Evolutionary conservation across 1,140 invertebrate species (phyloP).

Genomic region (Alviniconcha marisindica): DNA sequence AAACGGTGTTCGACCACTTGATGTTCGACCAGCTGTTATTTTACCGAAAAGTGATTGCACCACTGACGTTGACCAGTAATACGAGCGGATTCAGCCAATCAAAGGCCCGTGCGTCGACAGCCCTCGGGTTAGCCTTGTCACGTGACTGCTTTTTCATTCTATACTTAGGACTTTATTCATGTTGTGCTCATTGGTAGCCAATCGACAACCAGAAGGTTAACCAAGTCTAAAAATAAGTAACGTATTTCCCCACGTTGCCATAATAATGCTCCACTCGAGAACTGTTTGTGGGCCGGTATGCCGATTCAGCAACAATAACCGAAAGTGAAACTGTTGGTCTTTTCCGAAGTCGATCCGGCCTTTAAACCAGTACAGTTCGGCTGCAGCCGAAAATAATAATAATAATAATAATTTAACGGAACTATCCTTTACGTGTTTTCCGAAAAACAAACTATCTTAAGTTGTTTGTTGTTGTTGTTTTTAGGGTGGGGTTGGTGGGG

Average conservation of each 20-base stretch:
- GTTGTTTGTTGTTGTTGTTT: too few species aligned
- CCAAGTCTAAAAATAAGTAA: background rate
- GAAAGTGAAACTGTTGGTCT: background rate
- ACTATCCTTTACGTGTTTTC: too few species aligned
- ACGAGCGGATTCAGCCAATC: background rate
- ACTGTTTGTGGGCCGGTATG: too few species aligned
- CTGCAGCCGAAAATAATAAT: background rate
- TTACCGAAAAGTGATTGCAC: background rate
- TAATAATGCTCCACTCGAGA: too few species aligned
- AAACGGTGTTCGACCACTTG: background rate
- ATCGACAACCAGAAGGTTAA: slow-evolving; percentile 2
- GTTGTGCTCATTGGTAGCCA: background rate
- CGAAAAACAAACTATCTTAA: too few species aligned
- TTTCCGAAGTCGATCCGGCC: background rate
- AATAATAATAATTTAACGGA: background rate
- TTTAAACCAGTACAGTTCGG: background rate
- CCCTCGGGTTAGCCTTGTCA: slow-evolving; percentile 4
- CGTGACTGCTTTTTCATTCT: background rate
- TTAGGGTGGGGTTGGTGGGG: too few species aligned
- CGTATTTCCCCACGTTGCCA: background rate
- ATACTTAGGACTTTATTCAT: background rate
- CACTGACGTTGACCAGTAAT: background rate
- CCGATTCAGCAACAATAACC: background rate
- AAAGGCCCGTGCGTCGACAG: background rate
- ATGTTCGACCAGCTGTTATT: background rate